Percentiles rank a stretch among this genome's conserved stretches.
Conservation (phyloP, 1,140 invertebrate species). For the Lerema accius region DNA sequence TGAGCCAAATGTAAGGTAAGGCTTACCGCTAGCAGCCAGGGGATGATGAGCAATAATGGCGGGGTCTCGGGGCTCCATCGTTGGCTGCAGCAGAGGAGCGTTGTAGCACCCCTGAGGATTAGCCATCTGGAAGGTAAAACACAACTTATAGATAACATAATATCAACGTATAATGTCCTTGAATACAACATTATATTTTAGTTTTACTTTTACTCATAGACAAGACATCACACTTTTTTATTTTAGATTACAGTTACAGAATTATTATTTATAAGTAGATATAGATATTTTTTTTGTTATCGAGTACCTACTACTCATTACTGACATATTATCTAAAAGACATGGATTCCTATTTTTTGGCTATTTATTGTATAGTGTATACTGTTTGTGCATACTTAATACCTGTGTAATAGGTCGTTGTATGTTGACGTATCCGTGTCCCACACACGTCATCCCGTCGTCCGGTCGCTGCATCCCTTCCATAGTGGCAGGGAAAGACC, state of each 20-base stretch:
- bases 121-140: slow-evolving; percentile 54
- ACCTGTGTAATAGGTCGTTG: slow-evolving; percentile 64
- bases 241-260: too few relatives aligned
- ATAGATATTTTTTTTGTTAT: too few relatives aligned
- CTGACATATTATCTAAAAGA: too few relatives aligned
- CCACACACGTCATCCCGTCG: slow-evolving; percentile 53
- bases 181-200: too few relatives aligned
- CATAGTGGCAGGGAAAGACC: slow-evolving; percentile 62
- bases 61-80: slow-evolving; percentile 52
- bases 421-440: slow-evolving; percentile 66
- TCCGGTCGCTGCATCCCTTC: slow-evolving; percentile 53
- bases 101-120: slow-evolving; percentile 70
- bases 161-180: too few relatives aligned
- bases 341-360: too few relatives aligned
- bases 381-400: neutral
- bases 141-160: too few relatives aligned
- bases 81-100: slow-evolving; percentile 61
- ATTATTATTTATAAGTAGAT: too few relatives aligned
- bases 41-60: slow-evolving; percentile 49
- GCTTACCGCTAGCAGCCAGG: slow-evolving; percentile 52
- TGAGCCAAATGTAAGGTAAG: too few relatives aligned
- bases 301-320: too few relatives aligned
- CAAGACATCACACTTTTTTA: too few relatives aligned
- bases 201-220: too few relatives aligned
- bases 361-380: slow-evolving; percentile 3